A percentile compares a stretch with the other conserved stretches of the same genome.
phyloP scores from a whole-genome alignment of 1,140 invertebrate genomes.

The Bombus waltoni region DNA sequence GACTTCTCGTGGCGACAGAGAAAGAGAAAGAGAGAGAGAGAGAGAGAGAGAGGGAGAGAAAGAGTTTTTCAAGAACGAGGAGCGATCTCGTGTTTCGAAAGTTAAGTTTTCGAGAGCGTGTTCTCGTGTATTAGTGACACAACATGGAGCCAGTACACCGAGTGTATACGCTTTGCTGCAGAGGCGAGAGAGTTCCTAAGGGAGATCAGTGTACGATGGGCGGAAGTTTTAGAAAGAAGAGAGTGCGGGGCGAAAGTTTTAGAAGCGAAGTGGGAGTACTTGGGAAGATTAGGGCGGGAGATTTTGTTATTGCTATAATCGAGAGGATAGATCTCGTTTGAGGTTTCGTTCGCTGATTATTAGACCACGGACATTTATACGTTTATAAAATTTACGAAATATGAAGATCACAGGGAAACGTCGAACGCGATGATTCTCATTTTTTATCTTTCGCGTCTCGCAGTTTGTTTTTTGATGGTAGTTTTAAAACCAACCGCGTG shows the following conservation, averaged over 20 bases:
- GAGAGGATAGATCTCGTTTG: neutral
- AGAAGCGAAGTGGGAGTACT: conserved; percentile 13
- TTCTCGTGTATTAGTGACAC: neutral
- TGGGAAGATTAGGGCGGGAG: neutral
- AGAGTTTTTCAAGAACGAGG: neutral
- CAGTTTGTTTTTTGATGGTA: too few species aligned
- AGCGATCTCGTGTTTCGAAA: neutral
- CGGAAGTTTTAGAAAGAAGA: conserved; percentile 24
- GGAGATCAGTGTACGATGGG: conserved; percentile 4
- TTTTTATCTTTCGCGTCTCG: too few species aligned
- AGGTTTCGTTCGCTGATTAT: neutral
- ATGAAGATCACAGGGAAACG: too few species aligned
- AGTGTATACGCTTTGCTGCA: neutral
- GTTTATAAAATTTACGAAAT: too few species aligned
- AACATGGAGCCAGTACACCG: too few species aligned
- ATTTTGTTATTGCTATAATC: neutral
- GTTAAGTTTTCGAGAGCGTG: neutral
- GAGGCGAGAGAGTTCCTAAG: neutral
- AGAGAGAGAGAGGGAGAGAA: too few species aligned
- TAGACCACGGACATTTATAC: neutral
- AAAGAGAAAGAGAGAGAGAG: too few species aligned
- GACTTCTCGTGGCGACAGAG: neutral
- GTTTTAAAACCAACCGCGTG: too few species aligned
- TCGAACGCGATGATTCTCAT: too few species aligned
- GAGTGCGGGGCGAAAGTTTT: conserved; percentile 16